Conservation (phyloP, 2,797 vertebrate species). For the Acipenser ruthenus region DNA sequence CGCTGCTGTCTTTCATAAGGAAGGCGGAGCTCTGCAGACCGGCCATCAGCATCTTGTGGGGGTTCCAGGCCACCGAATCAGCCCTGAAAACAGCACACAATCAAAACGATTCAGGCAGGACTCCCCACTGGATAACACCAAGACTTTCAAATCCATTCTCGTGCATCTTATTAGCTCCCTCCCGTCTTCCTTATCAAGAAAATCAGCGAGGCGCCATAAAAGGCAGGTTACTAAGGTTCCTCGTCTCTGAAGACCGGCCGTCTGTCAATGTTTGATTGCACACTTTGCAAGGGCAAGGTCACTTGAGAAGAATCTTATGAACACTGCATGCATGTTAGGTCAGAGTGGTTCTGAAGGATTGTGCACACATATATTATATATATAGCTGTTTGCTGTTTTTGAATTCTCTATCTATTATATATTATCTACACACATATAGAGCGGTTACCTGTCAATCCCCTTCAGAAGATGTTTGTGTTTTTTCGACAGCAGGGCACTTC, state of each 20-base stretch:
- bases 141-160: not conserved
- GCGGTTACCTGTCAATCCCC: conserved; percentile 69
- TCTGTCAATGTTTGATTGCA: no score
- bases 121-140: conserved; percentile 7
- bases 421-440: no score
- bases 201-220: not conserved
- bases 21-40: conserved; percentile 81
- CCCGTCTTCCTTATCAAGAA: not conserved
- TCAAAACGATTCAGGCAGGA: conserved; percentile 9
- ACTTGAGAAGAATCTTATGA: no score
- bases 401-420: no score
- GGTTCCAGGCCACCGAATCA: conserved; percentile 84
- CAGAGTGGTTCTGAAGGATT: no score
- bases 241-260: not conserved
- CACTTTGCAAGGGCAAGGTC: not conserved
- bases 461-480: conserved; percentile 68
- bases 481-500: conserved; percentile 75
- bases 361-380: no score
- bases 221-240: not conserved
- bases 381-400: no score
- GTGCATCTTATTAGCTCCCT: not conserved
- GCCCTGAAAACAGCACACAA: conserved; percentile 48
- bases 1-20: conserved; percentile 71
- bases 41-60: conserved; percentile 78
- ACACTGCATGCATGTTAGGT: no score